Percentiles rank a stretch among this genome's conserved stretches.
phyloP scores from a whole-genome alignment of 2,797 vertebrate genomes.

The Enteromius paludinosus region DNA sequence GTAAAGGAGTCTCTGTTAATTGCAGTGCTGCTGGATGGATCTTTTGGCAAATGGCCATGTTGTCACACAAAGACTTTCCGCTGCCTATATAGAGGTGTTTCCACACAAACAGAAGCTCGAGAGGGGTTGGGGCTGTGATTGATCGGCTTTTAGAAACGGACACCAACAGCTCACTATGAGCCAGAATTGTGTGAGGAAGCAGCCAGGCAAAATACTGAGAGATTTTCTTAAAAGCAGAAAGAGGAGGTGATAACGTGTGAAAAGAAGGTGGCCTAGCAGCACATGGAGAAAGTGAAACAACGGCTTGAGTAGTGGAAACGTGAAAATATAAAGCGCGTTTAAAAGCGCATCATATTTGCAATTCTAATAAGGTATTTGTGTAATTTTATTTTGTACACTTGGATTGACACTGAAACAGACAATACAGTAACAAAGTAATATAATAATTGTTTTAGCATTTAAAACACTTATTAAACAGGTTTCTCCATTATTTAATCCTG shows the following conservation, averaged over 20 bases:
- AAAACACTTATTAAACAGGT: neutral
- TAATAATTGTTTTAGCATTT: neutral
- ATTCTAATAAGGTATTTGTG: neutral
- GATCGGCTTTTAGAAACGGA: constrained; percentile 30
- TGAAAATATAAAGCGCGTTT: neutral
- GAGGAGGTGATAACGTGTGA: constrained; percentile 1
- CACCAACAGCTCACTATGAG: constrained; percentile 10
- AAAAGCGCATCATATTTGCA: neutral
- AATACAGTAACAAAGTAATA: too few relatives aligned
- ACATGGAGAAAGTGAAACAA: neutral
- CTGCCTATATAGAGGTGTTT: constrained; percentile 24
- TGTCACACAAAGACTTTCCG: constrained; percentile 12
- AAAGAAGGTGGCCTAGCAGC: constrained; percentile 5
- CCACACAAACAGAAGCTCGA: constrained; percentile 3
- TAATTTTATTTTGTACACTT: too few relatives aligned
- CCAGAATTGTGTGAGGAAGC: neutral
- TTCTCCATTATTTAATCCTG: neutral
- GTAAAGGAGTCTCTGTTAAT: neutral
- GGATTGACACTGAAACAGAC: too few relatives aligned
- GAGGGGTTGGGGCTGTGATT: constrained; percentile 11
- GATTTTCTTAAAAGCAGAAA: neutral
- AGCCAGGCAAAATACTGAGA: constrained; percentile 10
- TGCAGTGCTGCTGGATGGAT: neutral
- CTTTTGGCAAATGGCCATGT: constrained; percentile 13
- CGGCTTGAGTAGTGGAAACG: neutral